A percentile compares a stretch with the other conserved stretches of the same genome.
phyloP scores from a whole-genome alignment of 1,140 invertebrate species.

The Sarcophaga peregrina region DNA sequence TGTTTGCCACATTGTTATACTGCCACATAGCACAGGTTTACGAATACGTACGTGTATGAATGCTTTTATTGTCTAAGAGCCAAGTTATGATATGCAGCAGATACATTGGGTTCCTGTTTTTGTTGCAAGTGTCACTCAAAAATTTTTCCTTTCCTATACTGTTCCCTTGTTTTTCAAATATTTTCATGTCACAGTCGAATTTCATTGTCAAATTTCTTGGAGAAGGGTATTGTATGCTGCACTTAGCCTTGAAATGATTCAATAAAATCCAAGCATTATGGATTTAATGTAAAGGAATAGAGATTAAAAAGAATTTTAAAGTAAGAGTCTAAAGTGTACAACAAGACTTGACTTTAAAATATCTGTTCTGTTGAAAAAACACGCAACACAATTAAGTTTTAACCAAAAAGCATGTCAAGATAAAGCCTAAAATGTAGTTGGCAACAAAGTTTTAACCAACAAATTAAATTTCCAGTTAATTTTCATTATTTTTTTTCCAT shows the following conservation, averaged over 20 bases:
- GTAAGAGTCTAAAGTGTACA: neutral
- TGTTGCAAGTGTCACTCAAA: too few relatives aligned
- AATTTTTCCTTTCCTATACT: too few relatives aligned
- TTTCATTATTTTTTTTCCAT: neutral
- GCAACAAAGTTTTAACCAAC: neutral
- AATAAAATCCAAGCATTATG: neutral
- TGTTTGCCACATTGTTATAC: neutral
- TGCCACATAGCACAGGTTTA: too few relatives aligned
- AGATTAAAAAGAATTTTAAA: neutral
- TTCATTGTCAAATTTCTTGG: neutral
- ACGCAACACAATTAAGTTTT: neutral
- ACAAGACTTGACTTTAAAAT: too few relatives aligned
- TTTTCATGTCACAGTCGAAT: constrained; percentile 18
- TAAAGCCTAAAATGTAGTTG: neutral
- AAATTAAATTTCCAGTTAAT: neutral
- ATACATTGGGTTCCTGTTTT: too few relatives aligned
- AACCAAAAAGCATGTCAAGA: neutral
- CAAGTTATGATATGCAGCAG: too few relatives aligned
- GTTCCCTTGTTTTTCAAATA: neutral
- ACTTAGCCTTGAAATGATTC: constrained; percentile 15
- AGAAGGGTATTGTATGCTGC: neutral
- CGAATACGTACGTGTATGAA: too few relatives aligned
- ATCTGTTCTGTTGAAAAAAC: neutral
- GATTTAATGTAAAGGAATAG: neutral
- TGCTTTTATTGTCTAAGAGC: too few relatives aligned